Conservation (phyloP, 2,888 invertebrate genomes). For the Blastobasis adustella region DNA sequence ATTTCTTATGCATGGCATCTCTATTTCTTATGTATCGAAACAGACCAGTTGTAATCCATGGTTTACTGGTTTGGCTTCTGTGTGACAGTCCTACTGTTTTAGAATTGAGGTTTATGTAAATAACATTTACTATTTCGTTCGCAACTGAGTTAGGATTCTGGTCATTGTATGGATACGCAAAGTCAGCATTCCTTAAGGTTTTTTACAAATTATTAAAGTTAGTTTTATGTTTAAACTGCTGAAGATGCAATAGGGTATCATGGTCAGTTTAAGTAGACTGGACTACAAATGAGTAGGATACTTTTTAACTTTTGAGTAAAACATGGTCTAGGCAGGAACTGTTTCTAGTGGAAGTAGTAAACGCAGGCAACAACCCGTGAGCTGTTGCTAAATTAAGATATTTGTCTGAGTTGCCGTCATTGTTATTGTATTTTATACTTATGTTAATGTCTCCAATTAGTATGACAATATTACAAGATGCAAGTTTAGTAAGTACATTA, state of each 20-base stretch:
- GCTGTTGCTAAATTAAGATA: conserved; percentile 9
- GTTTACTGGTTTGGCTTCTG: no score
- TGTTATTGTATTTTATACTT: conserved; percentile 5
- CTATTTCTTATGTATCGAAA: background rate
- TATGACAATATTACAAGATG: no score
- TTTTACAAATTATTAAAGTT: no score
- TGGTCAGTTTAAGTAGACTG: conserved; percentile 8
- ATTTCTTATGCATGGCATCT: background rate
- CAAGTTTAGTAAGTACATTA: no score
- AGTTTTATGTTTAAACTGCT: conserved; percentile 3
- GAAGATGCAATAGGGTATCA: no score
- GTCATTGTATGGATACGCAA: no score
- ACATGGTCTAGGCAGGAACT: conserved; percentile 11
- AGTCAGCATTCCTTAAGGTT: no score
- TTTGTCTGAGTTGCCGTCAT: conserved; percentile 4
- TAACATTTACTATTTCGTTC: no score
- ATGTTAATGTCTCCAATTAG: no score
- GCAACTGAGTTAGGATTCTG: no score
- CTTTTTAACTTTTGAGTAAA: conserved; percentile 7
- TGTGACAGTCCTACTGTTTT: no score
- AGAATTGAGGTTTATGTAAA: no score
- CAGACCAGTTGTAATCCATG: background rate
- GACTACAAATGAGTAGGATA: background rate
- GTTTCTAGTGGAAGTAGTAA: conserved; percentile 10
- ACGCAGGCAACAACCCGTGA: conserved; percentile 10